phyloP scores from a whole-genome alignment of 2,888 invertebrate genomes.

The Marasmarcha lunaedactyla region DNA sequence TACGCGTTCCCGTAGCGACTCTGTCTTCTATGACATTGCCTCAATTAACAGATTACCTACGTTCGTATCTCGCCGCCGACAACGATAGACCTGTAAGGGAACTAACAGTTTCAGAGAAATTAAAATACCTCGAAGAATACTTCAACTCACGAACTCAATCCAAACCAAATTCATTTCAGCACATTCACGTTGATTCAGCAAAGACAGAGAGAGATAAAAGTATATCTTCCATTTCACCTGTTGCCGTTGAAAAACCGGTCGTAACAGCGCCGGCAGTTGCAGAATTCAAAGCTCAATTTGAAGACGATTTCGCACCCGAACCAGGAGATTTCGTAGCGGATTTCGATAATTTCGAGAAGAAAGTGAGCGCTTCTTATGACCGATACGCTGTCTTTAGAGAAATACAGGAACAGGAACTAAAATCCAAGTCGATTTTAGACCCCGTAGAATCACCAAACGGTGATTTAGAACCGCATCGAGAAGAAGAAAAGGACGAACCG shows the following conservation, averaged over 20 bases:
- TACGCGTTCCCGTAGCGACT: conserved; percentile 78
- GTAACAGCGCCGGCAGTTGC: conserved; percentile 20
- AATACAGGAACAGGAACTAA: conserved; percentile 81
- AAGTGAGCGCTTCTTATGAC: conserved; percentile 75
- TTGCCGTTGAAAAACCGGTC: conserved; percentile 17
- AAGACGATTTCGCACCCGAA: conserved; percentile 72
- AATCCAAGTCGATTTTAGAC: conserved; percentile 49
- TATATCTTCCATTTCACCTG: conserved; percentile 22
- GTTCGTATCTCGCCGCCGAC: conserved; percentile 61
- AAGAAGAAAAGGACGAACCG: conserved; percentile 49
- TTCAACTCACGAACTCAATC: no score
- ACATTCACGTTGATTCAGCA: conserved; percentile 44
- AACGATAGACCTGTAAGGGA: conserved; percentile 44
- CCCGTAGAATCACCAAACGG: conserved; percentile 26
- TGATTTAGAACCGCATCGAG: conserved; percentile 37
- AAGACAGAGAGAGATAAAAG: conserved; percentile 29
- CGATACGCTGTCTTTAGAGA: conserved; percentile 91
- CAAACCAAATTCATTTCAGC: conserved; percentile 25
- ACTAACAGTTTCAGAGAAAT: not conserved
- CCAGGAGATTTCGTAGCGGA: conserved; percentile 73
- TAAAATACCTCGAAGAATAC: conserved; percentile 2
- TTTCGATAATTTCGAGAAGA: conserved; percentile 73
- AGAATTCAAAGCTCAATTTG: conserved; percentile 70
- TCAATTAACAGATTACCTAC: conserved; percentile 85
- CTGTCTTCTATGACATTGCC: conserved; percentile 88